Base-by-base conservation (phyloP, 2,113 vertebrate genomes). In the Scartelaos histophorus region DNA sequence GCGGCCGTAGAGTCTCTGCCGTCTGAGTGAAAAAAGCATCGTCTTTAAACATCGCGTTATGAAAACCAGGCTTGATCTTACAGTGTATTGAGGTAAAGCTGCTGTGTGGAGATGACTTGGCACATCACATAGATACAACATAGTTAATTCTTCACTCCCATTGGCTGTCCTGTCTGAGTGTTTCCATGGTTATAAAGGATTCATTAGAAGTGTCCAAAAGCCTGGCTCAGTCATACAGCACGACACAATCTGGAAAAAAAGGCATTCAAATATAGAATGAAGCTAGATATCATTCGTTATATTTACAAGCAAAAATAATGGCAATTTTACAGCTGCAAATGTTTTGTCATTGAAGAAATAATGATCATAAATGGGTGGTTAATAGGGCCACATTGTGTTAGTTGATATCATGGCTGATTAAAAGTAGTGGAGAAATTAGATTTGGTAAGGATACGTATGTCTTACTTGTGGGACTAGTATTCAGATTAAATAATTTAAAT, bases 21-120 rank as follows among this genome's bases (percentile, higher is more conserved):
- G 16, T 29, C 57, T 29, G 13, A 15, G 2, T 17, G 16, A 34
- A 61, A 64, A n/a, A n/a, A n/a, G 9, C 17, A 19, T 64, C 29
- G n/a, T 62, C 60, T 34, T 62, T 9, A 17, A 34, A 34, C 16
- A 62, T 16, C 19, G 57, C 57, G 35, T 35, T 34, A 29, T 19
- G 25, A 38, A 34, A 6, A 35, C 7, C 1, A 19, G 2, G 15
- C n/a, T 54, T n/a, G 51, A 54, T 54, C n/a, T 54, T 54, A 60
- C 16, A 54, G 13, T 35, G 53, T 16, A 43, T 21, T 69, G 77
- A 74, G 76, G 24, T 85, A 76, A 88, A 67, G 75, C 80, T 82
- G 62, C 70, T 75, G 67, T 75, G 67, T 49, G 34, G 38, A 9
- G 51, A 80, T 22, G 60, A 58, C 65, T 81, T 81, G 73, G 54